phyloP scores from a whole-genome alignment of 2,113 vertebrate genomes.

The Atrichornis clamosus region DNA sequence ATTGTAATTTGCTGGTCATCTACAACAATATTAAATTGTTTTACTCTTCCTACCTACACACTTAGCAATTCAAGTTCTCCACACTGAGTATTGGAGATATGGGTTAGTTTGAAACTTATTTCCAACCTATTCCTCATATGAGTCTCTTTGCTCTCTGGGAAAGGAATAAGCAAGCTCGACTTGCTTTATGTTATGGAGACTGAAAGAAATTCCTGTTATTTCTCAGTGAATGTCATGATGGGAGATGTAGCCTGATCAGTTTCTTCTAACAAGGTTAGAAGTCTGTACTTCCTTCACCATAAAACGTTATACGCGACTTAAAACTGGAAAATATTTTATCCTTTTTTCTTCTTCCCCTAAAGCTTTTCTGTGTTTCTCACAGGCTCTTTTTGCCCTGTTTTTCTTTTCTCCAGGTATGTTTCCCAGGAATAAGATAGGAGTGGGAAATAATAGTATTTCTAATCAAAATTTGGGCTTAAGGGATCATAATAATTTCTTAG shows the following conservation, averaged over 20 bases:
- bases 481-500: fast-evolving
- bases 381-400: fast-evolving
- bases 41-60: background rate
- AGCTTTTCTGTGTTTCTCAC: background rate
- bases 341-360: background rate
- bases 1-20: background rate
- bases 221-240: background rate
- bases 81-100: background rate
- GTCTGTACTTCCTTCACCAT: background rate
- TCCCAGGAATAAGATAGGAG: background rate
- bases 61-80: background rate
- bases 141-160: fast-evolving
- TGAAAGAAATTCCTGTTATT: background rate
- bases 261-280: background rate
- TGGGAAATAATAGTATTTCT: background rate
- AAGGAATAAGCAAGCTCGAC: background rate
- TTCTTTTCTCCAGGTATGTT: background rate
- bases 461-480: background rate
- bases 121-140: background rate
- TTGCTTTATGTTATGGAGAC: background rate
- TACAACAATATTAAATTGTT: background rate
- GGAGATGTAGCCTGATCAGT: no score
- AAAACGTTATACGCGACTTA: background rate
- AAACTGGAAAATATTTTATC: background rate
- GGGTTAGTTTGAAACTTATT: background rate